Evolutionary conservation across 2,888 invertebrate species (phyloP).

Genomic region (Eilema sororculum): DNA sequence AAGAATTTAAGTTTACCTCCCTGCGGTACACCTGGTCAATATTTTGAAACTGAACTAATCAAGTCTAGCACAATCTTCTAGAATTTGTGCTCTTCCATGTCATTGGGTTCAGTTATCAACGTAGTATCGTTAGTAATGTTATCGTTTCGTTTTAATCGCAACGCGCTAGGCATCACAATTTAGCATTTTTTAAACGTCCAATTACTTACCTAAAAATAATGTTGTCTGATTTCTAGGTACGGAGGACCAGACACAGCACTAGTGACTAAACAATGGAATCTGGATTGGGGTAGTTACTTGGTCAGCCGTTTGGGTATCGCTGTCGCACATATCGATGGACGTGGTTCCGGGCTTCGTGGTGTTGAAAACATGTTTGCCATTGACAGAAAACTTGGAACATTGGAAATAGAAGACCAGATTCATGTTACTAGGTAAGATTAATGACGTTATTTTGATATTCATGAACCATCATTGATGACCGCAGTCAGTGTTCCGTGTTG

Average conservation of each 20-base stretch:
- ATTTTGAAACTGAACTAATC: no score
- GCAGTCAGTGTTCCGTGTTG: not conserved
- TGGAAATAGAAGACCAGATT: constrained; percentile 97
- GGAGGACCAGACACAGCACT: constrained; percentile 96
- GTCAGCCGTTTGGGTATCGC: constrained; percentile 94
- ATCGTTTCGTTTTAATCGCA: no score
- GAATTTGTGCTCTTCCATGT: no score
- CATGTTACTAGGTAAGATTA: constrained; percentile 90
- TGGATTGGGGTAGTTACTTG: constrained; percentile 96
- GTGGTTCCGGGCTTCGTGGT: constrained; percentile 96
- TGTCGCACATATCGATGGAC: constrained; percentile 95
- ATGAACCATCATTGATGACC: not conserved
- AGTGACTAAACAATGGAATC: constrained; percentile 92
- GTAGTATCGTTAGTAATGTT: no score
- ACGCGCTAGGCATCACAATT: no score
- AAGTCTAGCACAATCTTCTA: no score
- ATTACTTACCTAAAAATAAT: not conserved
- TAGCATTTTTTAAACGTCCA: no score
- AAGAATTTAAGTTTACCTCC: no score
- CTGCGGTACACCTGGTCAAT: no score
- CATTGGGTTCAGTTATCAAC: no score
- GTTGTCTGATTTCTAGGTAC: constrained; percentile 87
- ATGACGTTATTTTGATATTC: not conserved
- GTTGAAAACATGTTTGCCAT: constrained; percentile 93
- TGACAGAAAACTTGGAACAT: constrained; percentile 94